Conservation (phyloP, 30 jellyfish, hydroid and myxozoan genomes). For the Pseudorhiza aurosa region DNA sequence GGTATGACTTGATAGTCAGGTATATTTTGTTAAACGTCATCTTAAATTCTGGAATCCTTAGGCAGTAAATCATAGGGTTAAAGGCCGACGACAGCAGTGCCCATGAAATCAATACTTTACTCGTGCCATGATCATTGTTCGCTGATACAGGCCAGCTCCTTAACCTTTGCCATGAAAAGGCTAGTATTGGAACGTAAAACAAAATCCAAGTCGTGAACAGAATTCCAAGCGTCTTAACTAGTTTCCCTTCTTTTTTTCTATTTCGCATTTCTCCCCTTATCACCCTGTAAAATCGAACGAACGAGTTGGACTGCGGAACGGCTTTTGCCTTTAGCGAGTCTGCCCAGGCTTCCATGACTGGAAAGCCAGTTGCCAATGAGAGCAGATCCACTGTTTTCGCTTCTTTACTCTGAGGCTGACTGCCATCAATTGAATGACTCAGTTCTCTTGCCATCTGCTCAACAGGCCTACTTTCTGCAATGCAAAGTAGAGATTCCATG, state of each 20-base stretch:
- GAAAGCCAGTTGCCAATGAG: constrained; percentile 38
- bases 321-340: constrained; percentile 39
- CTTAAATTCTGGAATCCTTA: constrained; percentile 61
- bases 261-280: constrained; percentile 55
- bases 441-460: not conserved
- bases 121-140: constrained; percentile 2
- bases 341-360: constrained; percentile 69
- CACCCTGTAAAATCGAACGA: constrained; percentile 41
- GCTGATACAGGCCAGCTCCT: constrained; percentile 6
- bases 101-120: constrained; percentile 35
- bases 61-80: constrained; percentile 51
- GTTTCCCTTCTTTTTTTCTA: constrained; percentile 49
- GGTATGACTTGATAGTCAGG: not conserved
- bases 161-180: constrained; percentile 39
- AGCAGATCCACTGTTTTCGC: not conserved
- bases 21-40: constrained; percentile 13
- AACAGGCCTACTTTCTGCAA: constrained; percentile 15
- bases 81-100: constrained; percentile 55
- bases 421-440: not conserved
- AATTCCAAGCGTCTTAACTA: constrained; percentile 61
- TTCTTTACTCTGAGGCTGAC: not conserved
- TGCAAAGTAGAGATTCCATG: constrained; percentile 7
- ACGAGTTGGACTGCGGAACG: constrained; percentile 34
- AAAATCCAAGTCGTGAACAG: constrained; percentile 45
- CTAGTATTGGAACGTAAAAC: constrained; percentile 49